Conservation (phyloP, 2,113 vertebrate genomes). For the Nyctereutes procyonoides region DNA sequence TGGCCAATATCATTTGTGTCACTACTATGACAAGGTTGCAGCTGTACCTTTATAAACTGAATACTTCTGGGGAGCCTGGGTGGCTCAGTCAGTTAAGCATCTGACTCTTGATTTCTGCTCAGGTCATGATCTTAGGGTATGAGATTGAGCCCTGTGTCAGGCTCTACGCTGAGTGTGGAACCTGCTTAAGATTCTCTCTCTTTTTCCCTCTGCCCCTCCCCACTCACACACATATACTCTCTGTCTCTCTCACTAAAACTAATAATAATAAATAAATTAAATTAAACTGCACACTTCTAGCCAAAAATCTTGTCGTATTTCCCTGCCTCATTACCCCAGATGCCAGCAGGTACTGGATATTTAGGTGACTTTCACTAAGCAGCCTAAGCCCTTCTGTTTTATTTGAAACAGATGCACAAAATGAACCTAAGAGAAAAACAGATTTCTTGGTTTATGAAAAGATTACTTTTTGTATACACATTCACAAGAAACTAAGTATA, state of each 20-base stretch:
- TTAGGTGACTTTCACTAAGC: neutral
- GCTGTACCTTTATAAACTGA: neutral
- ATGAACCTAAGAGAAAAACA: neutral
- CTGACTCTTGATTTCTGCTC: neutral
- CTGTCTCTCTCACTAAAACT: neutral
- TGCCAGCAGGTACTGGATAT: neutral
- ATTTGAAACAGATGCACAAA: constrained; percentile 49
- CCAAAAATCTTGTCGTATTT: neutral
- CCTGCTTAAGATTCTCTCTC: neutral
- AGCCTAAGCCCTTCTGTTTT: neutral
- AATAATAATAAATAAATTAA: neutral
- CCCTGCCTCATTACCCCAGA: neutral
- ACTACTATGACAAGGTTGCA: neutral
- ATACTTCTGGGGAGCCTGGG: neutral
- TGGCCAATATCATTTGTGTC: neutral
- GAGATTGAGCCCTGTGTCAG: neutral
- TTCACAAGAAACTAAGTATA: neutral
- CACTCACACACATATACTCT: neutral
- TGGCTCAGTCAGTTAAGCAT: neutral
- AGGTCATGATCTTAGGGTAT: neutral
- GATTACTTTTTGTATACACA: neutral
- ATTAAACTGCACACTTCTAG: neutral
- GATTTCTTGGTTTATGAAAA: neutral
- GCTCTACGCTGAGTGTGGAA: neutral
- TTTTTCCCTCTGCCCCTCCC: neutral